phyloP scores from a whole-genome alignment of 2,113 vertebrate genomes.

The Lophius piscatorius region DNA sequence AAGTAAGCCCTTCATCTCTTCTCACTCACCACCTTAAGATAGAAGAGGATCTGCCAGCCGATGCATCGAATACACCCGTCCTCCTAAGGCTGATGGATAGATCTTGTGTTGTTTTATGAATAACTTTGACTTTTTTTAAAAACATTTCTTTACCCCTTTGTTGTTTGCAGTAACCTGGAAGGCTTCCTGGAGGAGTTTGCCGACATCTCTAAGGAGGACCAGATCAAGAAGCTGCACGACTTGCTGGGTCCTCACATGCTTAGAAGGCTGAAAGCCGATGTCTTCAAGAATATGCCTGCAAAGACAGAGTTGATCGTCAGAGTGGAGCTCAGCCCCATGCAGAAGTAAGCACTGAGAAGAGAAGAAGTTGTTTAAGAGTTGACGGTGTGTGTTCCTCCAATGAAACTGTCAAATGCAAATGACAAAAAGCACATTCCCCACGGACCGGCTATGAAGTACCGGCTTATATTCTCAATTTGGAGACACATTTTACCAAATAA shows the following conservation, averaged over 20 bases:
- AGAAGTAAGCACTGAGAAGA: slow-evolving; percentile 85
- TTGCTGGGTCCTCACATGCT: slow-evolving; percentile 98
- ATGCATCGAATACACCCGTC: too few species aligned
- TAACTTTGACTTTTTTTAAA: too few species aligned
- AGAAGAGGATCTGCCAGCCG: neutral
- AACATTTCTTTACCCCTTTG: neutral
- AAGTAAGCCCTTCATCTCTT: slow-evolving; percentile 83
- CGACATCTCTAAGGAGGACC: slow-evolving; percentile 98
- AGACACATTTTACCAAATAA: neutral
- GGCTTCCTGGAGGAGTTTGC: slow-evolving; percentile 99
- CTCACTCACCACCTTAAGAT: neutral
- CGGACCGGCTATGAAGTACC: too few species aligned
- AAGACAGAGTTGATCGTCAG: slow-evolving; percentile 97
- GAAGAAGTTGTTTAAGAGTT: neutral
- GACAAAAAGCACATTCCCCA: too few species aligned
- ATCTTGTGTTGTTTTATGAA: too few species aligned
- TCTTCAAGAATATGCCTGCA: slow-evolving; percentile 99
- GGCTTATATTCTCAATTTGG: too few species aligned
- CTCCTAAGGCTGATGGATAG: too few species aligned
- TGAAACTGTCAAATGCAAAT: too few species aligned
- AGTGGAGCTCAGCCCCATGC: slow-evolving; percentile 98
- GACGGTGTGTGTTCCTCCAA: too few species aligned
- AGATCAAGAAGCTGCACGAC: slow-evolving; percentile 98
- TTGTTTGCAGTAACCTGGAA: slow-evolving; percentile 89
- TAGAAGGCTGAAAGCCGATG: slow-evolving; percentile 91